Evolutionary conservation across 2,888 invertebrate genomes (phyloP).

Genomic region (Ophion ventricosus): DNA sequence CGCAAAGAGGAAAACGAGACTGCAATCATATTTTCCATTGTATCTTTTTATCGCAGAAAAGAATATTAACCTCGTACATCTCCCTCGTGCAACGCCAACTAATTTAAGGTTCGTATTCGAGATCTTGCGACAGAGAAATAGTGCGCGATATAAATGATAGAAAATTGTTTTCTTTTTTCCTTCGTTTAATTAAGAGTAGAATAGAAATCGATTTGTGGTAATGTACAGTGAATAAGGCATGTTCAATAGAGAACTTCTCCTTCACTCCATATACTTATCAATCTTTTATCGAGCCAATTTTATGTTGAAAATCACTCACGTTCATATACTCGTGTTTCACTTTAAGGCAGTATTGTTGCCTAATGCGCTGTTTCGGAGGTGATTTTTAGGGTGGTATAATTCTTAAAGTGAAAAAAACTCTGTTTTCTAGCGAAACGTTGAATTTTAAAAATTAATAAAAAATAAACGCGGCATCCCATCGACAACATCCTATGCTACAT

Average conservation of each 20-base stretch:
- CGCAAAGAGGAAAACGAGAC: neutral
- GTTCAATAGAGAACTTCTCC: slow-evolving; percentile 42
- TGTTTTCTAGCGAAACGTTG: too few species aligned
- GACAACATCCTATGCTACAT: too few species aligned
- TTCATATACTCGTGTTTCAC: neutral
- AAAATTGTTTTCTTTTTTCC: neutral
- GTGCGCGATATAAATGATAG: slow-evolving; percentile 2
- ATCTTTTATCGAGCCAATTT: neutral
- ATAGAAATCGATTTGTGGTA: slow-evolving; percentile 23
- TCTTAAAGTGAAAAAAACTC: too few species aligned
- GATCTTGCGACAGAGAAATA: slow-evolving; percentile 11
- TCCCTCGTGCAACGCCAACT: slow-evolving; percentile 60
- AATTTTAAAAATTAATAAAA: too few species aligned
- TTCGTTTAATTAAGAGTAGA: slow-evolving; percentile 31
- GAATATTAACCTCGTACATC: slow-evolving; percentile 59
- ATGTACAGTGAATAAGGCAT: slow-evolving; percentile 49
- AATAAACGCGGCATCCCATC: too few species aligned
- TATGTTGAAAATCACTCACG: neutral
- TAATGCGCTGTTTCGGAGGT: too few species aligned
- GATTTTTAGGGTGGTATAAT: too few species aligned
- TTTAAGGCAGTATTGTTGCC: too few species aligned
- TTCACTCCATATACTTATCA: neutral
- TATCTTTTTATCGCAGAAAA: slow-evolving; percentile 56
- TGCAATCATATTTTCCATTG: slow-evolving; percentile 49
- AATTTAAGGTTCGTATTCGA: slow-evolving; percentile 60